Evolutionary conservation across 1,140 invertebrate species (phyloP).

Genomic region (Rhyzopertha dominica): DNA sequence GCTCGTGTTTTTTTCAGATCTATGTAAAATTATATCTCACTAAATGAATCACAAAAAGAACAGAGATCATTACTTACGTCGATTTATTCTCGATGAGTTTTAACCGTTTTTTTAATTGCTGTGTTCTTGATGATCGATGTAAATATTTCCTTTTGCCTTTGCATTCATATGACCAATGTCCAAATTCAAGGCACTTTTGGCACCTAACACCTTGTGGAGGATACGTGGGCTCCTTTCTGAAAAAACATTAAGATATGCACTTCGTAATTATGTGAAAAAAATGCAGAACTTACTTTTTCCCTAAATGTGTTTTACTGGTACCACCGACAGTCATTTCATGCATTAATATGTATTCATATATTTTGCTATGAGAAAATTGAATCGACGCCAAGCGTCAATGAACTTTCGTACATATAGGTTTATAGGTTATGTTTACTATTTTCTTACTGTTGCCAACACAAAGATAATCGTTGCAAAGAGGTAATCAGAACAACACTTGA

Average conservation of each 20-base stretch:
- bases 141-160: constrained; percentile 85
- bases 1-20: neutral
- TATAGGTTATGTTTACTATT: constrained; percentile 1
- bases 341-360: neutral
- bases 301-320: neutral
- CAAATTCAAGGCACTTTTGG: constrained; percentile 86
- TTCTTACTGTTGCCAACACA: neutral
- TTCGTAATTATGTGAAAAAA: neutral
- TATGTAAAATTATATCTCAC: neutral
- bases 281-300: constrained; percentile 14
- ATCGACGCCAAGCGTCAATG: no score
- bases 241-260: constrained; percentile 11
- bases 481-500: no score
- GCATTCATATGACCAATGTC: constrained; percentile 92
- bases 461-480: no score
- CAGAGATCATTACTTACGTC: constrained; percentile 13
- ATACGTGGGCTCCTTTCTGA: constrained; percentile 24
- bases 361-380: constrained; percentile 3
- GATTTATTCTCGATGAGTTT: constrained; percentile 51
- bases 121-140: constrained; percentile 73
- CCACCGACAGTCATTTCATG: constrained; percentile 14
- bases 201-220: constrained; percentile 67
- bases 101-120: constrained; percentile 69
- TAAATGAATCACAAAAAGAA: neutral
- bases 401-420: neutral